Conservation (phyloP, 2,888 invertebrate species). For the Parasteatoda lunata region DNA sequence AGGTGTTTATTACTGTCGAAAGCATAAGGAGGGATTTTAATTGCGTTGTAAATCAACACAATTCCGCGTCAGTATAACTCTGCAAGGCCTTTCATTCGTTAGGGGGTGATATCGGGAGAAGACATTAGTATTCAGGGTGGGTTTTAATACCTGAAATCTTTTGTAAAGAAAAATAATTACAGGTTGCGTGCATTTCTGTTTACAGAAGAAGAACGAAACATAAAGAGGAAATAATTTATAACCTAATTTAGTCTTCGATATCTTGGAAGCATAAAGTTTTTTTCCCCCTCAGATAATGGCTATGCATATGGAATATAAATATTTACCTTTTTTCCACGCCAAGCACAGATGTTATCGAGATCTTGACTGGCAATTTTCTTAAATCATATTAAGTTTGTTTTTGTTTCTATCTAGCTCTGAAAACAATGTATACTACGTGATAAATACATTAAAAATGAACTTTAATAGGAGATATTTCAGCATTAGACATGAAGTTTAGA, state of each 20-base stretch:
- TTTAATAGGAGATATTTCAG: too few species aligned
- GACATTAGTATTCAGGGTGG: conserved; percentile 7
- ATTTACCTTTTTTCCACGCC: background rate
- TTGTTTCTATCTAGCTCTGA: background rate
- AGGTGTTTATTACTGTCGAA: conserved; percentile 45
- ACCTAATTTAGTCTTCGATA: background rate
- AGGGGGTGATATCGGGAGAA: background rate
- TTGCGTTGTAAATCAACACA: conserved; percentile 28
- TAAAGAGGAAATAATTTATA: conserved; percentile 3
- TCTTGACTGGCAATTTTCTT: background rate
- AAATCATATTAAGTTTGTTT: background rate
- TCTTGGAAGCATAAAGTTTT: background rate
- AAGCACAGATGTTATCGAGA: background rate
- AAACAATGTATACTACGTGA: too few species aligned
- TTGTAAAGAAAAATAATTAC: conserved; percentile 17
- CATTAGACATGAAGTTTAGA: too few species aligned
- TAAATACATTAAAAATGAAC: too few species aligned
- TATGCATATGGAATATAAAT: background rate
- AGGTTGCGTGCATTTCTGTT: background rate
- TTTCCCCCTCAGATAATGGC: background rate
- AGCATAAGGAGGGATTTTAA: conserved; percentile 23
- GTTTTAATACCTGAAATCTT: conserved; percentile 9
- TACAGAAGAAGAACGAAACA: conserved; percentile 3
- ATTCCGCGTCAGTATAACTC: conserved; percentile 22
- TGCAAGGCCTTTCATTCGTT: background rate